A percentile compares a stretch with the other conserved stretches of the same genome.
These are phyloP conservation scores for Eubucco bourcierii DNA, from an alignment of 2,113 vertebrate genomes.

Conservation along the genomic window DNA sequence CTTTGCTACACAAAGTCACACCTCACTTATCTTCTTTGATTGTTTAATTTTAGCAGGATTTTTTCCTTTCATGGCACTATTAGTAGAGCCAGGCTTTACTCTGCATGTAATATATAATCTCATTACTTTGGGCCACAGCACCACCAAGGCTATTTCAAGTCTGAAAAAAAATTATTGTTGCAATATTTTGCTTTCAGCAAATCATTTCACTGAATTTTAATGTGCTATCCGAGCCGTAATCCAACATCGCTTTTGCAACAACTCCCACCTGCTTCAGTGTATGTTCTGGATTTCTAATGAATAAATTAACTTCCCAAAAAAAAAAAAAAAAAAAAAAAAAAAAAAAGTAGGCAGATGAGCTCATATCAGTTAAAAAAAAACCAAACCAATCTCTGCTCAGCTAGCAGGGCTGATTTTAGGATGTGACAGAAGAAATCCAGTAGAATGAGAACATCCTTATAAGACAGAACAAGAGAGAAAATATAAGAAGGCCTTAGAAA, in stretches of 20 bases:
- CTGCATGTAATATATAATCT: conserved; percentile 35
- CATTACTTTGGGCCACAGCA: background rate
- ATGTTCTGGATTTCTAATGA: background rate
- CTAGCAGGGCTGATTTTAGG: background rate
- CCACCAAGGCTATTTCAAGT: conserved; percentile 12
- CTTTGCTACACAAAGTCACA: conserved; percentile 73
- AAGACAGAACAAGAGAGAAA: background rate
- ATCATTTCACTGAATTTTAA: conserved; percentile 3
- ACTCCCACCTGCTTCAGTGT: background rate
- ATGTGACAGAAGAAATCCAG: background rate
- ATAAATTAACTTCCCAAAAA: background rate
- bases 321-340: background rate
- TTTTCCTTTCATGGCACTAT: conserved; percentile 55
- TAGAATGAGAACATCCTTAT: background rate
- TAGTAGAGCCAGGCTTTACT: conserved; percentile 44
- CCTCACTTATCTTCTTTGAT: conserved; percentile 68
- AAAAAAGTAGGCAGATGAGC: background rate
- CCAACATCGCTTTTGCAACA: background rate
- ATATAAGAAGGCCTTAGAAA: background rate
- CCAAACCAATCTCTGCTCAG: background rate
- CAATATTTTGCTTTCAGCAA: background rate
- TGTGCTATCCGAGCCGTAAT: background rate
- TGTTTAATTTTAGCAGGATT: conserved; percentile 70
- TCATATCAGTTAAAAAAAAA: background rate
- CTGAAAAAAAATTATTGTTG: conserved; percentile 18